These are phyloP conservation scores for Marmota monax DNA, from an alignment of 2,113 vertebrate genomes.

Conservation along the genomic window DNA sequence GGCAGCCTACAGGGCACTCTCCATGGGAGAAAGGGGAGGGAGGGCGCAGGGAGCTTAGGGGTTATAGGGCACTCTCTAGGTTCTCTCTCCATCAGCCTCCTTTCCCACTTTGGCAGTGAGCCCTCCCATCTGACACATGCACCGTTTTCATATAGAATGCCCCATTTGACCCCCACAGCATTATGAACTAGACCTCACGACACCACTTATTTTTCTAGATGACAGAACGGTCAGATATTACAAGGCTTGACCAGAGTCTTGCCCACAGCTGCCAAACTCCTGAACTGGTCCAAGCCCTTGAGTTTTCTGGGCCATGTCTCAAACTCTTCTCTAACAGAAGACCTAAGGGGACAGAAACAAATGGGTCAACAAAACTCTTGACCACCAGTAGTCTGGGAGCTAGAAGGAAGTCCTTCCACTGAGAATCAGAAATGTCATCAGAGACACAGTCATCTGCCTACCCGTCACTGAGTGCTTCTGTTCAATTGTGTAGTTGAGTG, in stretches of 20 bases:
- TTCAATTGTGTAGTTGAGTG: neutral
- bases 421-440: neutral
- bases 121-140: neutral
- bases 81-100: neutral
- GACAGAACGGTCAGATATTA: slow-evolving; percentile 2
- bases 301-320: neutral
- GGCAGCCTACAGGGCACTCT: neutral
- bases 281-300: neutral
- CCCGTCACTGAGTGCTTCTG: neutral
- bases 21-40: neutral
- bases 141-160: neutral
- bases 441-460: neutral
- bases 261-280: neutral
- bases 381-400: neutral
- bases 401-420: neutral
- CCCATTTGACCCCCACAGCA: neutral
- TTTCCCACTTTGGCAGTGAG: neutral
- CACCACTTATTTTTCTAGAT: neutral
- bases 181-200: neutral
- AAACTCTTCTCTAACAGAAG: neutral
- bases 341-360: neutral
- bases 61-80: neutral
- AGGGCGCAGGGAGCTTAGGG: neutral
- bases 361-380: neutral
- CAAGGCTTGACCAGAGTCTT: neutral